Percentiles rank a stretch among this genome's conserved stretches.
Evolutionary conservation across 2,888 invertebrate genomes (phyloP).

Genomic region (Tipula vernalis): DNA sequence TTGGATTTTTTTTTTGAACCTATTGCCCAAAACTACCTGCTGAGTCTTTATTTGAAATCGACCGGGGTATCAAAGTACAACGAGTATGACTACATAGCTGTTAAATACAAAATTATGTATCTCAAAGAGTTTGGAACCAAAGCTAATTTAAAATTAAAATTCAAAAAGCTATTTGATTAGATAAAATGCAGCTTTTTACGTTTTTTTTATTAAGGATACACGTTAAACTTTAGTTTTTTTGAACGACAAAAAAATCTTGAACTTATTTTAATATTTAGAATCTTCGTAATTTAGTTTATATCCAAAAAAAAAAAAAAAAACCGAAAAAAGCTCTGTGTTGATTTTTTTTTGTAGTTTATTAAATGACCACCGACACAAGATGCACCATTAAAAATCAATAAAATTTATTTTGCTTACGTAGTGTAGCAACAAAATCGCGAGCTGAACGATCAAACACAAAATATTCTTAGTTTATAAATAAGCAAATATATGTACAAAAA

Average conservation of each 20-base stretch:
- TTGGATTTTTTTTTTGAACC: not conserved
- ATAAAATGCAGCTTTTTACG: not conserved
- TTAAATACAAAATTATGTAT: not conserved
- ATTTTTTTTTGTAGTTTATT: not conserved
- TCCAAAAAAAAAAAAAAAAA: not conserved
- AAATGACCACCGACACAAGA: constrained; percentile 7
- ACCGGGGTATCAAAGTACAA: not conserved
- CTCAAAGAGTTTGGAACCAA: not conserved
- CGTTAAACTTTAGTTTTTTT: not conserved
- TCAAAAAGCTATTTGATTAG: not conserved
- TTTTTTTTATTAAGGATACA: not conserved
- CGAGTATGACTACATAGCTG: not conserved
- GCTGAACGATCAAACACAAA: not conserved
- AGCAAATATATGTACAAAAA: not conserved
- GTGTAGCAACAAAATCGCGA: not conserved
- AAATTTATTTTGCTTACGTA: not conserved
- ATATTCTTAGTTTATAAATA: not conserved
- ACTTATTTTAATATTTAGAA: not conserved
- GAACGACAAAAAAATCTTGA: not conserved
- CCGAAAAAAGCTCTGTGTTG: not conserved
- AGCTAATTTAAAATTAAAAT: not conserved
- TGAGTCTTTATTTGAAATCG: not conserved
- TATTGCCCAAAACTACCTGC: not conserved
- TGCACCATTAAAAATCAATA: constrained; percentile 1
- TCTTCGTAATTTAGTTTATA: not conserved